Percentiles rank a stretch among this genome's conserved stretches.
These are phyloP conservation scores for Solea solea DNA, from an alignment of 2,113 vertebrate species.

Conservation along the genomic window DNA sequence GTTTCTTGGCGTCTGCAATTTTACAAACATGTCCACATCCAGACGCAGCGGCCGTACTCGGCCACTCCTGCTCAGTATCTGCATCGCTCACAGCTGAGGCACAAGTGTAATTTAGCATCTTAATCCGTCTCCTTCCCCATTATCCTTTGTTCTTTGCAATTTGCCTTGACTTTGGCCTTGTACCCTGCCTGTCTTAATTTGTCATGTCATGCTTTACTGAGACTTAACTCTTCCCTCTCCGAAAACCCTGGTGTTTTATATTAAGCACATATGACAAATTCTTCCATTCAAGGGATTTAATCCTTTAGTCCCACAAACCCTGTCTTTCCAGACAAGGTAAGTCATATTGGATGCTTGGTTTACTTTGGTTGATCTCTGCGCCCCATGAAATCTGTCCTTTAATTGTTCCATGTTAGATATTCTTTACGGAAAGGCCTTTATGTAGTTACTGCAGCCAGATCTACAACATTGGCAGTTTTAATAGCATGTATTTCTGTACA, in stretches of 20 bases:
- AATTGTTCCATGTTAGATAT: conserved; percentile 16
- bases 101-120: conserved; percentile 39
- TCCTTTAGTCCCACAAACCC: conserved; percentile 29
- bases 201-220: conserved; percentile 50
- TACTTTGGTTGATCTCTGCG: conserved; percentile 27
- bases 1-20: conserved; percentile 24
- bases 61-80: conserved; percentile 28
- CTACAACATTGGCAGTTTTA: conserved; percentile 44
- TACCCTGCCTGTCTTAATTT: conserved; percentile 65
- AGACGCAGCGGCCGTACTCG: conserved; percentile 29
- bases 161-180: conserved; percentile 48
- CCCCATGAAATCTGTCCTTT: conserved; percentile 41
- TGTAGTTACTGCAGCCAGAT: conserved; percentile 53
- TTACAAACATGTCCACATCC: conserved; percentile 34
- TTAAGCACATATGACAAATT: conserved; percentile 54
- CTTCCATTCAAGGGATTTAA: conserved; percentile 47
- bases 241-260: conserved; percentile 56
- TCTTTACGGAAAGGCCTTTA: conserved; percentile 31
- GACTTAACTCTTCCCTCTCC: conserved; percentile 40
- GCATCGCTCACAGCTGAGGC: conserved; percentile 35
- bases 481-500: conserved; percentile 66
- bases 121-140: conserved; percentile 47
- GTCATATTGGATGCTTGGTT: conserved; percentile 30
- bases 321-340: conserved; percentile 29
- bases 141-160: conserved; percentile 56